Evolutionary conservation across 2,797 vertebrate species (phyloP), one percentile per base, ranked within the genome.

Genomic region (Arrhamphus sclerolepis): DNA sequence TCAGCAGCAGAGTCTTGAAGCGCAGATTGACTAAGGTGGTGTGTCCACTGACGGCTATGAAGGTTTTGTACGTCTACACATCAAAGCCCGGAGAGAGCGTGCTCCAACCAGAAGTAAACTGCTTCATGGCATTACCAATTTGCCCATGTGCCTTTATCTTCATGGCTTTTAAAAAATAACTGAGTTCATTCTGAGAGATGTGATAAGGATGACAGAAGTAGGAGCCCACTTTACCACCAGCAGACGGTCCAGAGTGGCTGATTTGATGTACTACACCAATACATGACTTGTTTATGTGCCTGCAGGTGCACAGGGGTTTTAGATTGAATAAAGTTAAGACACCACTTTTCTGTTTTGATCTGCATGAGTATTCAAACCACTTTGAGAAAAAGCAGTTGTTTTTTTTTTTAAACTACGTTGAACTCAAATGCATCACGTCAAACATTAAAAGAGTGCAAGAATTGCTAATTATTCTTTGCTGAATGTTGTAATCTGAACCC

Each of bases 71-170:
- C 83, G 92, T 92, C 85, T 90, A 83, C 72, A 95, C 94, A 95
- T 96, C 95, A 96, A 97, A 97, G 91, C 19, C 80, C 86, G 83
- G 69, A 82, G 92, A 93, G 93, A 93, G 88, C 89, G 81, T 72
- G 89, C 88, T 92, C 91, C 91, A 90, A 81, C 89, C 91, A 90
- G 90, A 90, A 89, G 92, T 93, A 95, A 96, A 95, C 91, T 70
- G 65, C 82, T 84, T 84, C 66, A 63, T 20, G 75, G 80, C 85
- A 81, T 87, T 86, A 84, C 82, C 56, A 68, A 79, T 88, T 88
- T 85, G 77, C 70, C 80, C 81, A 44, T 78, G 81, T 75, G 74
- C 82, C 76, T 87, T 86, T 83, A 89, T 92, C 83, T 89, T 86
- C 84, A 84, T 8, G 63, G 77, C 58, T 85, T 59, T 84, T 81